These are phyloP conservation scores for Priocnemis perturbator DNA, from an alignment of 2,888 invertebrate genomes.

Conservation along the genomic window DNA sequence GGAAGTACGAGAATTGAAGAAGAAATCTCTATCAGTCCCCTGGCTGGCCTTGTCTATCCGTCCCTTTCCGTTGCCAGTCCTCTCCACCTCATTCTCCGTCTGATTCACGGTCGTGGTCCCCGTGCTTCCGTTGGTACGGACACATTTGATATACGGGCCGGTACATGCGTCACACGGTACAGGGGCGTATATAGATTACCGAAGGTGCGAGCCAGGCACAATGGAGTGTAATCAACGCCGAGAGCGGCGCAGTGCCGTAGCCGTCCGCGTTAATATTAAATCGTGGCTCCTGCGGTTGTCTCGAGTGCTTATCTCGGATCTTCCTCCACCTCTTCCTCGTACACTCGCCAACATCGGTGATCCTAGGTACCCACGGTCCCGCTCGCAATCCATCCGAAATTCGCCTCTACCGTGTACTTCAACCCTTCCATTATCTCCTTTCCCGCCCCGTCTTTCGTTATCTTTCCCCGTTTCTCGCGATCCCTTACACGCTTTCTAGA, in stretches of 20 bases:
- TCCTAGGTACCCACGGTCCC: slow-evolving; percentile 41
- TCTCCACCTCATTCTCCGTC: not conserved
- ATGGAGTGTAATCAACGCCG: slow-evolving; percentile 69
- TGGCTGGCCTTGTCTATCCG: no score
- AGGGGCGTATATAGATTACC: slow-evolving; percentile 63
- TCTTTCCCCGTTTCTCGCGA: not conserved
- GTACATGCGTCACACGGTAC: slow-evolving; percentile 60
- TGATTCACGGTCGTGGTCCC: slow-evolving; percentile 40
- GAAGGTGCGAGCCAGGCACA: slow-evolving; percentile 64
- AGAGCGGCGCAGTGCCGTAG: slow-evolving; percentile 48
- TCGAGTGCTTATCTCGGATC: slow-evolving; percentile 62
- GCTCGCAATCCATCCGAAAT: slow-evolving; percentile 30
- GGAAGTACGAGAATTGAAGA: no score
- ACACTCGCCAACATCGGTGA: slow-evolving; percentile 47
- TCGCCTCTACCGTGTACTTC: slow-evolving; percentile 28
- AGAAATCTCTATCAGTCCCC: no score
- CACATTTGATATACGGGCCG: slow-evolving; percentile 67
- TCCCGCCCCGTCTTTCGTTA: not conserved
- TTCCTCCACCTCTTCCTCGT: slow-evolving; percentile 47
- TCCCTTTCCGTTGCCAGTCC: not conserved
- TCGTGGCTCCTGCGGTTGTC: slow-evolving; percentile 65
- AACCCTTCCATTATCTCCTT: not conserved
- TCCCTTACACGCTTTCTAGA: not conserved
- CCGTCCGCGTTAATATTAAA: slow-evolving; percentile 65
- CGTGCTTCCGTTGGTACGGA: slow-evolving; percentile 62